A percentile compares a stretch with the other conserved stretches of the same genome.
phyloP scores from a whole-genome alignment of 2,113 vertebrate species.

The Romanogobio albipinnatus region DNA sequence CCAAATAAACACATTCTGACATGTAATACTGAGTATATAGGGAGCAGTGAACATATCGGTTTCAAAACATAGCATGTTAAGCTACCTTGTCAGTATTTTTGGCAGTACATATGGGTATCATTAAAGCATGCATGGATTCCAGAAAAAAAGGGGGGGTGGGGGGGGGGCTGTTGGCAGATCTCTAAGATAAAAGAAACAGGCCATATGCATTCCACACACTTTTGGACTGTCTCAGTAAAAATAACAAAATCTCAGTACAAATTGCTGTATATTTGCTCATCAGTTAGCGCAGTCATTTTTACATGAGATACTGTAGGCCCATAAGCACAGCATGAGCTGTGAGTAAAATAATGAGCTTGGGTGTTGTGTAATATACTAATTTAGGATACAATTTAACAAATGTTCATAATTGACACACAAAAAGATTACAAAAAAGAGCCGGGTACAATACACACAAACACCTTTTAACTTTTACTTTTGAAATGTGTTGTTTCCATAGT shows the following conservation, averaged over 20 bases:
- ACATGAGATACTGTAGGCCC: not conserved
- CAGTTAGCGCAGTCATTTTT: not conserved
- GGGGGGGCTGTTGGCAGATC: not conserved
- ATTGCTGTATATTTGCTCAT: not conserved
- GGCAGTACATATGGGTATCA: not conserved
- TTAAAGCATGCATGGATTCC: not conserved
- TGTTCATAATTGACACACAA: not conserved
- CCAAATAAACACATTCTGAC: not conserved
- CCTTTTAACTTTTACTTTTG: not conserved
- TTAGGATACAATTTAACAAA: not conserved
- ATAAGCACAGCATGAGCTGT: not conserved
- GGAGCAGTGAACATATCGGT: not conserved
- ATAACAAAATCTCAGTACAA: not conserved
- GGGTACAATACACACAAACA: not conserved
- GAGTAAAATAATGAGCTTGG: not conserved
- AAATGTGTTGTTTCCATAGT: not conserved
- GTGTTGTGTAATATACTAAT: not conserved
- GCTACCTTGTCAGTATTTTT: not conserved
- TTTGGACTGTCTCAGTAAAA: not conserved
- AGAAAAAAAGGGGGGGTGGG: not conserved
- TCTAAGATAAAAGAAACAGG: not conserved
- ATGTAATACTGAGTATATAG: not conserved
- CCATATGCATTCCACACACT: not conserved
- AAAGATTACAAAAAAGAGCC: not conserved
- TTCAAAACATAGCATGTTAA: not conserved